Conservation (phyloP, 2,113 vertebrate genomes). For the Neopipo cinnamomea region DNA sequence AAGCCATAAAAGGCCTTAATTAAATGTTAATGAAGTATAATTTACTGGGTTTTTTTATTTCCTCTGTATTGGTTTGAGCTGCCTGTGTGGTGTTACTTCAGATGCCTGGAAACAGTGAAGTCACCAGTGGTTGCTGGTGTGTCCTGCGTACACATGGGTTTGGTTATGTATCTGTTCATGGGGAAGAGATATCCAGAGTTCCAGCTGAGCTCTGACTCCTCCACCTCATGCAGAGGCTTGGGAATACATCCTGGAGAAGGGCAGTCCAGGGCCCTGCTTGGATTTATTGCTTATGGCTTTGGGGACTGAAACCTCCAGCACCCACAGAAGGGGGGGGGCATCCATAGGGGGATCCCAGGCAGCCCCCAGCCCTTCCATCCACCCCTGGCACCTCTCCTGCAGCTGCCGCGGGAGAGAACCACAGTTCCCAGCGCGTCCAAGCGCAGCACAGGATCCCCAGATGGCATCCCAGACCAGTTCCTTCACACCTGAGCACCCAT, state of each 20-base stretch:
- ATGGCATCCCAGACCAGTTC: background rate
- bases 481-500: background rate
- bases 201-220: background rate
- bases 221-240: fast-evolving
- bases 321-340: fast-evolving
- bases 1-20: background rate
- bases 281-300: background rate
- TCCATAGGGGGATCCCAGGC: background rate
- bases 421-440: background rate
- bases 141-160: background rate
- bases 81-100: background rate
- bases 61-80: background rate
- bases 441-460: background rate
- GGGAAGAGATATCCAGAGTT: background rate
- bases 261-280: background rate
- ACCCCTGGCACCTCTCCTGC: background rate
- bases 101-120: background rate
- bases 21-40: background rate
- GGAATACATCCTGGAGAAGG: background rate
- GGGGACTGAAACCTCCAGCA: background rate
- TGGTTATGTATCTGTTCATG: background rate
- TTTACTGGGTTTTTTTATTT: background rate
- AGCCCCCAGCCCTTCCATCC: background rate
- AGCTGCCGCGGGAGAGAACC: background rate
- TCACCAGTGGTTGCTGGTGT: background rate